These are phyloP conservation scores for silkworm (Bombyx mori) DNA, from an alignment of 1,140 invertebrate genomes.

Conservation along the genomic window DNA sequence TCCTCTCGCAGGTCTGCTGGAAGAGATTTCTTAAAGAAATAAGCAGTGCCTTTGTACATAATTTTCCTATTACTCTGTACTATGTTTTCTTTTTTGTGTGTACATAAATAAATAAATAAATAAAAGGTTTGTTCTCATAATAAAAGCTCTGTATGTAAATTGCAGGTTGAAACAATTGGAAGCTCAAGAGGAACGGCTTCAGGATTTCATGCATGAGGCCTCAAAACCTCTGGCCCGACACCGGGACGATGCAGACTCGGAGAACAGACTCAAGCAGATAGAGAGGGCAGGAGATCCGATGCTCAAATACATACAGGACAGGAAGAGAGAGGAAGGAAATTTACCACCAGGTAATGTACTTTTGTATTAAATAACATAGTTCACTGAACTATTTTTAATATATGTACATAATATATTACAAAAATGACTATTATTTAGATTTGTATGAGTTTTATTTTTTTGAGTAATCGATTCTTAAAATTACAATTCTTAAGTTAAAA, in stretches of 20 bases:
- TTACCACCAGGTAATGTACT: constrained; percentile 38
- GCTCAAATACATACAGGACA: constrained; percentile 88
- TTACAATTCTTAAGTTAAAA: no score
- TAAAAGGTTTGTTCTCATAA: no score
- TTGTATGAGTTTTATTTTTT: no score
- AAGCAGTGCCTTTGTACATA: no score
- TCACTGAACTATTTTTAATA: not conserved
- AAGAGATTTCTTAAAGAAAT: no score
- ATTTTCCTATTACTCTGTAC: no score
- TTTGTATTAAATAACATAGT: not conserved
- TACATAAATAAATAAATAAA: no score
- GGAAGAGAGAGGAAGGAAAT: constrained; percentile 75
- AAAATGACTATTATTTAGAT: no score
- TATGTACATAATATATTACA: no score
- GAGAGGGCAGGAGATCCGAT: constrained; percentile 94
- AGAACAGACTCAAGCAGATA: constrained; percentile 79
- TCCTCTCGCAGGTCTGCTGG: no score
- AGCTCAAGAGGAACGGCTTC: constrained; percentile 76
- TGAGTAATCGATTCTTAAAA: no score
- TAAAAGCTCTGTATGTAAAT: constrained; percentile 15
- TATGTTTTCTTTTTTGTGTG: no score
- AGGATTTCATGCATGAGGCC: constrained; percentile 86
- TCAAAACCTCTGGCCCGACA: constrained; percentile 92
- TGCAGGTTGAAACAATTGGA: constrained; percentile 83
- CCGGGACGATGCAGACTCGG: constrained; percentile 90